Conservation (phyloP, 2,797 vertebrate species). For the Phoeniculus purpureus region DNA sequence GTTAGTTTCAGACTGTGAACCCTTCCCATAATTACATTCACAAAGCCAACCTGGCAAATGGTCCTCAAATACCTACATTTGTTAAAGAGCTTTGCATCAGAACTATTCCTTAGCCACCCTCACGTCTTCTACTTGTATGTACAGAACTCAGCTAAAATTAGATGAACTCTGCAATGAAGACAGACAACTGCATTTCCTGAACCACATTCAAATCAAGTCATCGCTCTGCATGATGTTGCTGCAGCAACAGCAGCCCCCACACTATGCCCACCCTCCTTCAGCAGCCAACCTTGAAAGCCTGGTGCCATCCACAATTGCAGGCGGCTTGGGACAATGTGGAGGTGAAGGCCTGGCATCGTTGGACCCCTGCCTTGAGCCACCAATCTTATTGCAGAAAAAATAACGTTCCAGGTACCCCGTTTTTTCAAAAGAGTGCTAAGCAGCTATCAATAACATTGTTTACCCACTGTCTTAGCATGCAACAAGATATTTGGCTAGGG, state of each 20-base stretch:
- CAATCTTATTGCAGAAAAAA: not conserved
- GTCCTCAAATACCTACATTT: not conserved
- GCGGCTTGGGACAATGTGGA: rapidly evolving
- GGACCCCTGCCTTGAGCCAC: not conserved
- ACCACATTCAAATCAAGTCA: rapidly evolving
- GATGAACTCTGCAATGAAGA: not conserved
- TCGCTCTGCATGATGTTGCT: not conserved
- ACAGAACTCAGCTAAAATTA: not conserved
- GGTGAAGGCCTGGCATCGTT: not conserved
- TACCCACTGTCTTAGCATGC: not conserved
- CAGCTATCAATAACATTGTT: not conserved
- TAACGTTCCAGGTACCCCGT: rapidly evolving
- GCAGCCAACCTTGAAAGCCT: not conserved
- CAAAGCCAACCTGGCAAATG: not conserved
- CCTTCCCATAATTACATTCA: not conserved
- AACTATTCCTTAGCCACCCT: not conserved
- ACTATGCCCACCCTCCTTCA: not conserved
- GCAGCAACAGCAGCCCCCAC: not conserved
- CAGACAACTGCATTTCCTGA: not conserved
- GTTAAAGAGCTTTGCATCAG: not conserved
- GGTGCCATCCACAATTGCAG: not conserved
- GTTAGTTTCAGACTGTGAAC: not conserved
- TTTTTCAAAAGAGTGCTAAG: not conserved
- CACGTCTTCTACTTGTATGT: not conserved
- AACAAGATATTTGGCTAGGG: not conserved